Evolutionary conservation across 2,888 invertebrate genomes (phyloP), one percentile per base, ranked within the genome.

Genomic region (Dichetophora obliterata): DNA sequence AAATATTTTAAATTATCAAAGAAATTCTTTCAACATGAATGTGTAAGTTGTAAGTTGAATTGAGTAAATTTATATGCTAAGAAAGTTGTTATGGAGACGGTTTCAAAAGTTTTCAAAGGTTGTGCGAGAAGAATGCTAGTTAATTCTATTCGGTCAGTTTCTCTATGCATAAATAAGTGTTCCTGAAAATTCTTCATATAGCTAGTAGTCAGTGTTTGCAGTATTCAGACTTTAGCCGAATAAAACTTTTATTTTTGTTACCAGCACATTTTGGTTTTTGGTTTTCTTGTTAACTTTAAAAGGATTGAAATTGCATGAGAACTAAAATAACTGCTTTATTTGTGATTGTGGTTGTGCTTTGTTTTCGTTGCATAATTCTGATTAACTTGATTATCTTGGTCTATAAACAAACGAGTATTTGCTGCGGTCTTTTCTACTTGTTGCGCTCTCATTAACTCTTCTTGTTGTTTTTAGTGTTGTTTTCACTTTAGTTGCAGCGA

Each of bases 1-100:
- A 48, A 16, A 75, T 48, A 54, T 75, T 75, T 75, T 68, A 54
- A 57, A 57, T 68, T 27, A 65, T 75, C 83, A 80, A 84, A 84
- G 80, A 85, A 84, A 84, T 85, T 84, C 84, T 85, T 81, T 80
- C 80, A 81, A 80, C 80, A 81, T 82, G 81, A 83, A 80, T 84
- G 83, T 81, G 79, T 71, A 81, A n/a, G n/a, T 11, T 80, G 74
- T 75, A 79, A 82, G 79, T 79, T 77, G 78, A 69, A 70, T 50
- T 31, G 31, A 11, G 34, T 16, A 43, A 66, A 66, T 66, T 43
- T 22, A 24, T n/a, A 59, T 16, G 24, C 59, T 59, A 3, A 59
- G 27, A n/a, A 19, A 22, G 19, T 19, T 19, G 2, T 19, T 19
- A 59, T 27, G 59, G 27, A 59, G 5, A 27, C 6, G 43, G 14